Conservation (phyloP, 2,797 vertebrate genomes). For the Potorous gilbertii region DNA sequence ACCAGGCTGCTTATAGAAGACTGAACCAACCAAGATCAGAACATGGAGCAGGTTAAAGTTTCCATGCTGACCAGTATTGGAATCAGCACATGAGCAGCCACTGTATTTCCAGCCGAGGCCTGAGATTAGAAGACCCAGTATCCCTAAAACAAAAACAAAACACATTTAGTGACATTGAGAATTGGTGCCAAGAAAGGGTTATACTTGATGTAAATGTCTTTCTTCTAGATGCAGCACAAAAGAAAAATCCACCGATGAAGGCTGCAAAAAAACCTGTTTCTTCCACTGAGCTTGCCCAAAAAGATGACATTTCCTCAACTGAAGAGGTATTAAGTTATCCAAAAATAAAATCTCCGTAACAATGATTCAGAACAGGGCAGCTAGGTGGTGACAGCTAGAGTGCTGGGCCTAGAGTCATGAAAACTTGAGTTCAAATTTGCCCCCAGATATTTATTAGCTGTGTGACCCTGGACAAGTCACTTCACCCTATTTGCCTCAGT, state of each 20-base stretch:
- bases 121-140: not conserved
- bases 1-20: not conserved
- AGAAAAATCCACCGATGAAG: conserved; percentile 79
- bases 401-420: not conserved
- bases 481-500: not conserved
- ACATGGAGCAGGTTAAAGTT: not conserved
- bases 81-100: not conserved
- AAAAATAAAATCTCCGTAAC: not conserved
- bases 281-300: conserved; percentile 81
- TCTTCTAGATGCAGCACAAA: conserved; percentile 83
- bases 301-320: conserved; percentile 87
- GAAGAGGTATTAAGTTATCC: conserved; percentile 82
- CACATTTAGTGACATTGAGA: not conserved
- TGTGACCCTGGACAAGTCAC: not conserved
- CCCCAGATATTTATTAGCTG: not conserved
- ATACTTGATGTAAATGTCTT: not conserved
- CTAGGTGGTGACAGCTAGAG: not conserved
- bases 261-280: conserved; percentile 64
- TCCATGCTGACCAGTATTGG: not conserved
- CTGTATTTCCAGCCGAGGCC: not conserved
- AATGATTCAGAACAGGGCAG: not conserved
- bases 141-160: not conserved
- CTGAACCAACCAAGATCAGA: not conserved
- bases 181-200: not conserved
- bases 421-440: not conserved